Percentiles rank a stretch among this genome's conserved stretches.
Conservation (phyloP, 2,888 invertebrate species). For the Phytoseiulus persimilis region DNA sequence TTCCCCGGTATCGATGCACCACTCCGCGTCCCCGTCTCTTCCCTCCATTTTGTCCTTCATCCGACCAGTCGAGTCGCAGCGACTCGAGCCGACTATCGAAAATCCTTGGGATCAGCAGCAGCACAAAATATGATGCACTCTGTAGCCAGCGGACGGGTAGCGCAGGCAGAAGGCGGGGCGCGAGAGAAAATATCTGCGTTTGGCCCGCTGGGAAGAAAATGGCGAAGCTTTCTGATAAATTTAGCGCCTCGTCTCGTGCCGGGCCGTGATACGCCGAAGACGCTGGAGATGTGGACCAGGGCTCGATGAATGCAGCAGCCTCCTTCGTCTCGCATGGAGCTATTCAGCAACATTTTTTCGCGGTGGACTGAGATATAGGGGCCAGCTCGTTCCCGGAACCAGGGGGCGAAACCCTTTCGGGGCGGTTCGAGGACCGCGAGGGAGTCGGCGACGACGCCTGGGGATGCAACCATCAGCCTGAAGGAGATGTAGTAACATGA, state of each 20-base stretch:
- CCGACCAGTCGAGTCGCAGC: neutral
- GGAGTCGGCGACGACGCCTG: too few species aligned
- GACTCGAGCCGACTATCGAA: neutral
- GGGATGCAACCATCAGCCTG: too few species aligned
- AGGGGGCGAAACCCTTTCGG: neutral
- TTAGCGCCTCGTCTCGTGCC: neutral
- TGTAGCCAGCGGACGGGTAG: neutral
- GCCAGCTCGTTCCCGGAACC: neutral
- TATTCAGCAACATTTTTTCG: neutral
- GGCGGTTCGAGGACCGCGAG: neutral
- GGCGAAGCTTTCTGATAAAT: neutral
- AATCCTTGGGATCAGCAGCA: neutral
- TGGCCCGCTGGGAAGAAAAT: neutral
- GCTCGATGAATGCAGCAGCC: neutral
- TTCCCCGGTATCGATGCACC: neutral
- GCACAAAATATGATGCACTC: constrained; percentile 5
- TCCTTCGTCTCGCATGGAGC: neutral
- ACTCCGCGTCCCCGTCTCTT: neutral
- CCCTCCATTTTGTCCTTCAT: neutral
- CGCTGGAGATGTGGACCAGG: neutral
- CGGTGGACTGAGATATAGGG: neutral
- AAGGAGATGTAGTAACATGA: neutral
- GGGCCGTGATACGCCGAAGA: neutral
- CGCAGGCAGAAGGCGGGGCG: neutral
- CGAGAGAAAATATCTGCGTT: neutral